Evolutionary conservation across 1,140 invertebrate species (phyloP).

Genomic region (Oryctes rhinoceros): DNA sequence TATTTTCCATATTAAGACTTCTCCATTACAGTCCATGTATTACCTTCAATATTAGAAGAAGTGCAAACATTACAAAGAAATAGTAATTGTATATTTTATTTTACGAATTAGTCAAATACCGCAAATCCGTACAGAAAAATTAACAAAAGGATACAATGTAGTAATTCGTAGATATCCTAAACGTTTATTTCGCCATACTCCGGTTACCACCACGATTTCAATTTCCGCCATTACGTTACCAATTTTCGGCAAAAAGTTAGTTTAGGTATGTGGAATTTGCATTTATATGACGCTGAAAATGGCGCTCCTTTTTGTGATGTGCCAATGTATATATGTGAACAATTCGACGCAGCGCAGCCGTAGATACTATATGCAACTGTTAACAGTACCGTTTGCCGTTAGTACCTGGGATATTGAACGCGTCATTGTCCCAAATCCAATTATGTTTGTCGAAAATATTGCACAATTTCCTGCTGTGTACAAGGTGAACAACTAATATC

Average conservation of each 20-base stretch:
- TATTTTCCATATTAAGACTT: too few species aligned
- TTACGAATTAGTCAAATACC: too few species aligned
- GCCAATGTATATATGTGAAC: not conserved
- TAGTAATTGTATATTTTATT: too few species aligned
- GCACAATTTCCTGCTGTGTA: conserved; percentile 24
- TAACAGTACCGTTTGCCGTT: not conserved
- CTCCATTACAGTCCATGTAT: too few species aligned
- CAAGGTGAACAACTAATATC: not conserved
- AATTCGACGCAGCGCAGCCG: not conserved
- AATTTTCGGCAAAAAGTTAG: conserved; percentile 22
- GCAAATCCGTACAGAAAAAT: too few species aligned
- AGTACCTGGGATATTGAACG: conserved; percentile 8
- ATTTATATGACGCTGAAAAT: conserved; percentile 35
- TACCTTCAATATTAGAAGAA: too few species aligned
- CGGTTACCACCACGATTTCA: not conserved
- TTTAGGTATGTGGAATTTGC: conserved; percentile 7
- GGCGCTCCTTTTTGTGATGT: not conserved
- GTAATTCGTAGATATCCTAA: not conserved
- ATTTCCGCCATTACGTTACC: conserved; percentile 14
- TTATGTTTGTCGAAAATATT: conserved; percentile 35
- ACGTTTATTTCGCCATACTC: not conserved
- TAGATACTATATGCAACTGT: conserved; percentile 7
- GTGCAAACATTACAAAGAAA: too few species aligned
- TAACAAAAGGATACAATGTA: too few species aligned
- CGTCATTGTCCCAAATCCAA: conserved; percentile 24